These are phyloP conservation scores for Oostethus manadensis DNA, from an alignment of 2,113 vertebrate genomes.

Conservation along the genomic window DNA sequence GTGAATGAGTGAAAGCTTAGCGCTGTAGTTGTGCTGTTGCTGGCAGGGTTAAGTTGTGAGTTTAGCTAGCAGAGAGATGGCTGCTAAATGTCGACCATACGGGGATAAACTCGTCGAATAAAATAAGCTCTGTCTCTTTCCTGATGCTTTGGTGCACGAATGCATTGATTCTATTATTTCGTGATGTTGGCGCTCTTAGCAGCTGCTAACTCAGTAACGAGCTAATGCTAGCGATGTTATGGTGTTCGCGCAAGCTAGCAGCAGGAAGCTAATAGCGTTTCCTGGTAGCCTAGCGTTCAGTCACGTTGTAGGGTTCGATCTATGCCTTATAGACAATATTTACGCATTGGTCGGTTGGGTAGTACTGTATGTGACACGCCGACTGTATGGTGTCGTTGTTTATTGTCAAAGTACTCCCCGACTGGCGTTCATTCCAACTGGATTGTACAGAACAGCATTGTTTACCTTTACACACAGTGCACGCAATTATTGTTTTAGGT, in stretches of 20 bases:
- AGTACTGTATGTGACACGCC: too few relatives aligned
- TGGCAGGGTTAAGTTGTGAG: constrained; percentile 3
- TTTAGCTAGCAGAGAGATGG: constrained; percentile 27
- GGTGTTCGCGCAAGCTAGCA: constrained; percentile 33
- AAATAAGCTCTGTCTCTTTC: constrained; percentile 25
- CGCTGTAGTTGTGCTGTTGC: neutral
- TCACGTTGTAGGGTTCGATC: neutral
- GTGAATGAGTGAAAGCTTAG: constrained; percentile 2
- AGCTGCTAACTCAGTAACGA: constrained; percentile 3
- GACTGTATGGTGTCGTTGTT: too few relatives aligned
- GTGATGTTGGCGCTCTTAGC: too few relatives aligned
- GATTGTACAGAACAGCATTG: too few relatives aligned
- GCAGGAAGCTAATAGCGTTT: constrained; percentile 50
- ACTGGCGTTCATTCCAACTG: too few relatives aligned
- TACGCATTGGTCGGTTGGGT: too few relatives aligned
- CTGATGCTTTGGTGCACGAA: neutral
- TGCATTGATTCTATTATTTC: neutral
- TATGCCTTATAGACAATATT: too few relatives aligned
- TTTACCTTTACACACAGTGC: too few relatives aligned
- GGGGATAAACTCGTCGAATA: constrained; percentile 32
- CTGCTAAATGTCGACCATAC: constrained; percentile 49
- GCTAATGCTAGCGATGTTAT: constrained; percentile 32
- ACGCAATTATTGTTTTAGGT: too few relatives aligned
- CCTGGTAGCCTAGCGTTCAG: constrained; percentile 39
- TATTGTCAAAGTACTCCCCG: too few relatives aligned